phyloP scores from a whole-genome alignment of 2,113 vertebrate genomes.

The Psammodynastes pulverulentus region DNA sequence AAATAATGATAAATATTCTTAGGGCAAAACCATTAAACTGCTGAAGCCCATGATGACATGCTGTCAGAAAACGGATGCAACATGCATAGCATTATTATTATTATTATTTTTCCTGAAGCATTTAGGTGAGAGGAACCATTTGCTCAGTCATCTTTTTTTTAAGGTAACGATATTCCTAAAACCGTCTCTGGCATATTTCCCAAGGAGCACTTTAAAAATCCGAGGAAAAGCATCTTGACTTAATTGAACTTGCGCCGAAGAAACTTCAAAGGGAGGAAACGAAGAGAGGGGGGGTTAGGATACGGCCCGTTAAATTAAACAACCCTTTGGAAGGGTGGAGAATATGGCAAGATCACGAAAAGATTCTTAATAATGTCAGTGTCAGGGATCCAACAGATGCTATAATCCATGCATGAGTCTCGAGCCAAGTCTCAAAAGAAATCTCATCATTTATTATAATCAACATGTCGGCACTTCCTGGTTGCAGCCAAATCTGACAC shows the following conservation, averaged over 20 bases:
- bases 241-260: constrained; percentile 4
- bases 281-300: not conserved
- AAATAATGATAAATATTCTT: constrained; percentile 5
- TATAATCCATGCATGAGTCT: too few species aligned
- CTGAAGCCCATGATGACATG: not conserved
- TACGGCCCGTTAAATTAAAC: constrained; percentile 13
- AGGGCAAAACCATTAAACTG: not conserved
- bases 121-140: not conserved
- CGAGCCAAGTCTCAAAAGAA: too few species aligned
- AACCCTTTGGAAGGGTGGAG: not conserved
- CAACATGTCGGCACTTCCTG: too few species aligned
- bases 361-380: not conserved
- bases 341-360: constrained; percentile 16
- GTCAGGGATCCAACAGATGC: too few species aligned
- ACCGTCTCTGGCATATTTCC: not conserved
- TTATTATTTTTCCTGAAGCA: not conserved
- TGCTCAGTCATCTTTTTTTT: not conserved
- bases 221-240: constrained; percentile 6
- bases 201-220: constrained; percentile 20
- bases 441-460: too few species aligned
- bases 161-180: not conserved
- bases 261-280: not conserved
- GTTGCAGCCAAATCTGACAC: too few species aligned
- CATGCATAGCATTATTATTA: not conserved
- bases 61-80: not conserved